A percentile compares a stretch with the other conserved stretches of the same genome.
Evolutionary conservation across 2,888 invertebrate species (phyloP).

Genomic region (Pimpla rufipes): DNA sequence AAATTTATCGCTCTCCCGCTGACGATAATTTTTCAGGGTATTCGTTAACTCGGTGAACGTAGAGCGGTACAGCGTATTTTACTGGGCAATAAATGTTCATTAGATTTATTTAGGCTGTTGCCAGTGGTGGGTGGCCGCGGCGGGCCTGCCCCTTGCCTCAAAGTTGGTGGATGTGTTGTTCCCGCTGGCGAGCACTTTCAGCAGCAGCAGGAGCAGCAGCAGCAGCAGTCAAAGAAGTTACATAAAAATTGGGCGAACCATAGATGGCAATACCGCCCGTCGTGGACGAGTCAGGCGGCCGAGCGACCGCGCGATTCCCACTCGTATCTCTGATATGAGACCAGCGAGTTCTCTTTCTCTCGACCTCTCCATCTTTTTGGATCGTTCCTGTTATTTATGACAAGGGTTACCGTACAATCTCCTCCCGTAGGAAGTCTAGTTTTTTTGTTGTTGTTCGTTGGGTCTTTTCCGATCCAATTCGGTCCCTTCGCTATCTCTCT

Average conservation of each 20-base stretch:
- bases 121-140: neutral
- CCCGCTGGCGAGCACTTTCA: constrained; percentile 16
- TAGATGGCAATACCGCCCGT: constrained; percentile 67
- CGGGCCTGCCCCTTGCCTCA: neutral
- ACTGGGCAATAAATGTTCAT: neutral
- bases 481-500: constrained; percentile 28
- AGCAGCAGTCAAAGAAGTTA: constrained; percentile 49
- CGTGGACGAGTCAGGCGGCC: constrained; percentile 51
- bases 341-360: constrained; percentile 41
- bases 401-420: constrained; percentile 51
- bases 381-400: constrained; percentile 64
- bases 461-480: constrained; percentile 51
- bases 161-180: constrained; percentile 1
- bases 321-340: constrained; percentile 56
- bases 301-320: constrained; percentile 60
- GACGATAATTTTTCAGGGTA: too few species aligned
- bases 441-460: constrained; percentile 10
- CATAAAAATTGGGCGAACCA: constrained; percentile 66
- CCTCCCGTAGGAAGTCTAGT: neutral
- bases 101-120: neutral
- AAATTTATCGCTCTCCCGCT: too few species aligned
- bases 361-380: constrained; percentile 51
- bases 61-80: too few species aligned
- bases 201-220: constrained; percentile 11
- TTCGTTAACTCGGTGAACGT: too few species aligned